These are phyloP conservation scores for Spongilla lacustris DNA, from an alignment of 37 sponge, comb jelly and placozoan species.

Conservation along the genomic window DNA sequence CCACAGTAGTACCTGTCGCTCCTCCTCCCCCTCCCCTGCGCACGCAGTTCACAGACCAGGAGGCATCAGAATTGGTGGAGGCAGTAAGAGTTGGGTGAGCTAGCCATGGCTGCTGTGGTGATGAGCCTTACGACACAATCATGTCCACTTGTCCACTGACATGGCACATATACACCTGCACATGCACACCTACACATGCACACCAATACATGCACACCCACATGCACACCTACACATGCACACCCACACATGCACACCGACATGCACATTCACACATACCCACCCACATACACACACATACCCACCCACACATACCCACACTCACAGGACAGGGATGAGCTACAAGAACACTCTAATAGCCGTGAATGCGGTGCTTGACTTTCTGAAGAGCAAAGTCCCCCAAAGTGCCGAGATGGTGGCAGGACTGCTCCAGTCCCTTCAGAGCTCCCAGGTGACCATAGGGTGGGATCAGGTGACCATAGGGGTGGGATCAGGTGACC, in stretches of 20 bases:
- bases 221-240: too few species aligned
- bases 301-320: not conserved
- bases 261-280: conserved; percentile 12
- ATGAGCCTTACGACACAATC: too few species aligned
- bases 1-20: not conserved
- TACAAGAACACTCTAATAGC: conserved; percentile 41
- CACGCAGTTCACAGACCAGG: conserved; percentile 19
- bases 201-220: conserved; percentile 13
- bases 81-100: conserved; percentile 48
- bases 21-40: conserved; percentile 10
- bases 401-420: conserved; percentile 25
- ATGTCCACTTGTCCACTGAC: not conserved
- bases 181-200: not conserved
- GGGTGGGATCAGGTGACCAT: not conserved
- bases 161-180: not conserved
- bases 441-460: conserved; percentile 46
- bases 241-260: not conserved
- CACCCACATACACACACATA: not conserved
- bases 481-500: not conserved
- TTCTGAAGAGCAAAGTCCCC: conserved; percentile 46
- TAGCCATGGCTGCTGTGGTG: too few species aligned
- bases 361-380: conserved; percentile 41
- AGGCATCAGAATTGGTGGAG: conserved; percentile 51
- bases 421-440: conserved; percentile 41
- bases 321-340: conserved; percentile 34